These are phyloP conservation scores for Pristionchus fissidentatus DNA, from an alignment of 2,888 invertebrate species.

Conservation along the genomic window DNA sequence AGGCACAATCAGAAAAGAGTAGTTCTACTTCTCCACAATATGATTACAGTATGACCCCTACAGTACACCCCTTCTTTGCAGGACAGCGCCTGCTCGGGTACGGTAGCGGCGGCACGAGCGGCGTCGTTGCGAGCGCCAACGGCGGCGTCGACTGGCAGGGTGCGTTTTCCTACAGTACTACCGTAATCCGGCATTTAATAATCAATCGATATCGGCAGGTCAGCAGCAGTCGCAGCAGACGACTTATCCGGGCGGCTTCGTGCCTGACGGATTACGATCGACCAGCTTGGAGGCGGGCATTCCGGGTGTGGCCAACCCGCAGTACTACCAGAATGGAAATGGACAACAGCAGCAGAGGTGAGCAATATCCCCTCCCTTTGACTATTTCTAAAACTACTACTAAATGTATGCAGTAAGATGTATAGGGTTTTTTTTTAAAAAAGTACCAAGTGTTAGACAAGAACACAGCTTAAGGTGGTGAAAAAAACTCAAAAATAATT, in stretches of 20 bases:
- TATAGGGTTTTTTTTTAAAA: too few species aligned
- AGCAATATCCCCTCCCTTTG: neutral
- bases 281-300: constrained; percentile 22
- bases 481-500: too few species aligned
- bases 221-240: constrained; percentile 20
- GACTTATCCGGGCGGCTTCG: constrained; percentile 37
- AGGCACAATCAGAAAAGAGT: too few species aligned
- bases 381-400: neutral
- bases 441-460: too few species aligned
- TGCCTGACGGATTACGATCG: neutral
- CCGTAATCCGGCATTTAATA: neutral
- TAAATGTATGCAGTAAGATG: neutral
- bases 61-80: too few species aligned
- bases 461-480: too few species aligned
- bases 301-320: constrained; percentile 30
- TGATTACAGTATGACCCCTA: neutral
- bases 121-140: neutral
- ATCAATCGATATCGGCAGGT: neutral
- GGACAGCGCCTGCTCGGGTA: neutral
- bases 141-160: neutral
- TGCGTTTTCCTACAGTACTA: neutral
- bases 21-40: neutral
- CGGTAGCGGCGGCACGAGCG: neutral
- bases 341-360: neutral
- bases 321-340: constrained; percentile 1